phyloP scores from a whole-genome alignment of 2,888 invertebrate genomes.

The Acrobasis consociella region DNA sequence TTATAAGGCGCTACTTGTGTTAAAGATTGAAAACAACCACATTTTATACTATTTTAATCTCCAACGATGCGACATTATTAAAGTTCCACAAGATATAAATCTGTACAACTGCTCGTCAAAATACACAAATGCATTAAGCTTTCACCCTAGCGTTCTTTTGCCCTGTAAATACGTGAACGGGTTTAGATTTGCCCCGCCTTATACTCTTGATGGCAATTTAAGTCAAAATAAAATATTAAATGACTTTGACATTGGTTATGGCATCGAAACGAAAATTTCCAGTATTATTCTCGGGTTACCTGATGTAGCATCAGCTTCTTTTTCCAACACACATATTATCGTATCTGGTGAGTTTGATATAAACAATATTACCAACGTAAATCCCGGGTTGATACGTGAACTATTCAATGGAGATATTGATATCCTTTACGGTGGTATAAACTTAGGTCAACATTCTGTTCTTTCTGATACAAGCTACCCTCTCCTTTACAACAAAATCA shows the following conservation, averaged over 20 bases:
- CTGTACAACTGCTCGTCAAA: constrained; percentile 5
- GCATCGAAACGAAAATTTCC: constrained; percentile 15
- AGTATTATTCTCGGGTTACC: background rate
- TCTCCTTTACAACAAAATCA: constrained; percentile 1
- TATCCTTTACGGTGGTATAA: constrained; percentile 13
- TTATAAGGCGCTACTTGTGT: background rate
- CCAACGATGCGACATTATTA: background rate
- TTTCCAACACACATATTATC: background rate
- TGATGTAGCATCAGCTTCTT: background rate
- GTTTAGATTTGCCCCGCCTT: constrained; percentile 11
- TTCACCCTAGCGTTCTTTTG: background rate
- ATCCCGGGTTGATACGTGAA: constrained; percentile 1
- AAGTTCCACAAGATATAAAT: background rate
- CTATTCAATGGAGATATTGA: constrained; percentile 4
- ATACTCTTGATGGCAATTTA: background rate
- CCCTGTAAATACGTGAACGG: background rate
- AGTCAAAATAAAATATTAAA: background rate
- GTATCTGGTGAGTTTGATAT: background rate
- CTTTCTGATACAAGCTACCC: constrained; percentile 7
- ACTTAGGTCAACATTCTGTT: background rate
- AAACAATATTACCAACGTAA: background rate
- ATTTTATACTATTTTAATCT: background rate
- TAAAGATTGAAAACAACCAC: background rate
- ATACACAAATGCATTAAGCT: background rate
- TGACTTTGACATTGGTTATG: background rate